Conservation (phyloP, 2,888 invertebrate species). For the Drosophila diplacantha region DNA sequence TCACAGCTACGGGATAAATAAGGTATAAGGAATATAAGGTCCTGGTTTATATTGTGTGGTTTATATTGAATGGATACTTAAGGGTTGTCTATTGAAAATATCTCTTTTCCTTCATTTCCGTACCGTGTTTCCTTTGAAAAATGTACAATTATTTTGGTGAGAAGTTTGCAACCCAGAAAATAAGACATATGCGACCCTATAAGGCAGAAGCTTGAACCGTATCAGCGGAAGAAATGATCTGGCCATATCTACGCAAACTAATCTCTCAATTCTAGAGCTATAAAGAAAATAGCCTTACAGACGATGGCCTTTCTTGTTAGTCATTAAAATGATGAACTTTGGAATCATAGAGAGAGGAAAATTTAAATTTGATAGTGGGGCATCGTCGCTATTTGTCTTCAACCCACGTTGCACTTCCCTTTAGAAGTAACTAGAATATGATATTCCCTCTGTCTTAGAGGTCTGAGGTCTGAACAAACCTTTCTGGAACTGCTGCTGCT, state of each 20-base stretch:
- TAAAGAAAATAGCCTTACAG: too few species aligned
- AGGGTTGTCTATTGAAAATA: background rate
- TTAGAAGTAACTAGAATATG: background rate
- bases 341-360: too few species aligned
- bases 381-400: too few species aligned
- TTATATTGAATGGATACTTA: too few species aligned
- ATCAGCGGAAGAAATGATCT: background rate
- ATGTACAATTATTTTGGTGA: background rate
- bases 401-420: too few species aligned
- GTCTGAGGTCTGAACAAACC: slow-evolving; percentile 50
- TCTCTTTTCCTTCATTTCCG: background rate
- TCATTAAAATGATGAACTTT: too few species aligned
- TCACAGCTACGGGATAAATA: too few species aligned
- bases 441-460: background rate
- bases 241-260: background rate
- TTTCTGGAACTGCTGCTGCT: slow-evolving; percentile 69
- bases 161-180: background rate
- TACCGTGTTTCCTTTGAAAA: background rate
- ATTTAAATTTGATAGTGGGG: too few species aligned
- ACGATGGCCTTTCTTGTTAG: too few species aligned
- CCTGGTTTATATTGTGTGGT: background rate
- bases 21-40: background rate
- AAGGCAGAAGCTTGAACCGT: background rate
- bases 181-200: background rate
- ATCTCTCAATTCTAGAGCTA: too few species aligned